Evolutionary conservation across 2,888 invertebrate species (phyloP), one percentile per base, ranked within the genome.

Genomic region (Allacma fusca): DNA sequence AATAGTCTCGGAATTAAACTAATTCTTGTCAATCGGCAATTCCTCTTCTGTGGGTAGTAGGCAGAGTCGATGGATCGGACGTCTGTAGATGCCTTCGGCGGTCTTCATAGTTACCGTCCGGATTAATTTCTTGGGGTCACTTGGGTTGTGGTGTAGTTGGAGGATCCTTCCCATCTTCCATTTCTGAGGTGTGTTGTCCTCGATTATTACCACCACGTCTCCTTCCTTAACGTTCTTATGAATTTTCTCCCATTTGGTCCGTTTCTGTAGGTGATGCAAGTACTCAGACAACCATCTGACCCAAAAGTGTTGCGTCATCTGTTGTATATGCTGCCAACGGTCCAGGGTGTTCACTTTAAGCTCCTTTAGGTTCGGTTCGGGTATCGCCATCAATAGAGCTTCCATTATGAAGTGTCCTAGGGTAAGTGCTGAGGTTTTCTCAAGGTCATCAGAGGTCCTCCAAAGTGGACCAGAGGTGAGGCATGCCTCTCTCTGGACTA

Each of bases 141-240:
- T 40, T 13, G 5, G 40, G 40, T 40, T 85, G 7, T 84, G 84
- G 69, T 84, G 81, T 5, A 84, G 13, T 34, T 82, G 34, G 9
- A 64, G 67, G 1, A 86, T 77, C 72, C 82, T 62, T 0, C 83
- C 85, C 4, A 84, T 68, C 16, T 77, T 75, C 85, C 85, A 86
- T 24, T 82, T n/a, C 70, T 5, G 72, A 29, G 19, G 83, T 83
- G 2, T 76, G 59, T 69, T 81, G 82, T 84, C 83, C 19, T 85
- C 83, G 28, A 80, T 84, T 0, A 85, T 26, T 7, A 86, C 28
- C 13, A 85, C 85, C 7, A 86, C 43, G 50, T 81, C 79, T 13
- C 76, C 80, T 26, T 21, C 29, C 5, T 50, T 19, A 28, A 80
- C 28, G 7, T 71, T 34, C 0, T n/a, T 0, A 1, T 74, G 29